Evolutionary conservation across 1,140 invertebrate genomes (phyloP).

Genomic region (Drosophila leontia): DNA sequence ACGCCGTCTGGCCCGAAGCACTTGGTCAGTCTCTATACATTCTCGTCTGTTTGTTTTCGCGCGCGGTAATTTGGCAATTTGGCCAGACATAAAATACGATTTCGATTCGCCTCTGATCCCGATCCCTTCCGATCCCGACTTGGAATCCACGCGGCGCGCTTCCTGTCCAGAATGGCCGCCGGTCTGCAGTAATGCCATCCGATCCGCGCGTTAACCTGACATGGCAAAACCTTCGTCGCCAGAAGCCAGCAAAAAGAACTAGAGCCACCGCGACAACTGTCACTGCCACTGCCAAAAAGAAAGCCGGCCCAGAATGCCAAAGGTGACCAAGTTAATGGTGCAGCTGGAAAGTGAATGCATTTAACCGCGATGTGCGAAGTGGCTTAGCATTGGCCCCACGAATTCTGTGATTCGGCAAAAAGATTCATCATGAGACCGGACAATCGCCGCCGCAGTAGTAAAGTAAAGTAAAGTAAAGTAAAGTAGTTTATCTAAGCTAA

Average conservation of each 20-base stretch:
- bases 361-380: constrained; percentile 36
- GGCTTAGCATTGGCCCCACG: constrained; percentile 41
- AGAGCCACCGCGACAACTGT: constrained; percentile 4
- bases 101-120: constrained; percentile 14
- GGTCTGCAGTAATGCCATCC: constrained; percentile 15
- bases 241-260: constrained; percentile 28
- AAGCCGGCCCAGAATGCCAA: constrained; percentile 47
- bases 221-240: constrained; percentile 49
- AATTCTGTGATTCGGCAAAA: constrained; percentile 44
- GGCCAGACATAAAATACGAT: constrained; percentile 16
- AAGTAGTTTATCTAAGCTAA: constrained; percentile 37
- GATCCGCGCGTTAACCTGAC: constrained; percentile 39
- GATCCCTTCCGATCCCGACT: constrained; percentile 1
- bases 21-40: constrained; percentile 27
- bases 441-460: constrained; percentile 9
- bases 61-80: constrained; percentile 29
- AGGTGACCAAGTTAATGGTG: constrained; percentile 49
- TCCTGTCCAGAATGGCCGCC: constrained; percentile 17
- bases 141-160: neutral
- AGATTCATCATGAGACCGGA: constrained; percentile 35
- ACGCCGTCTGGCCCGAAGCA: constrained; percentile 19
- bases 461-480: constrained; percentile 13
- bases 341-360: constrained; percentile 46
- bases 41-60: constrained; percentile 35
- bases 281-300: constrained; percentile 36